Percentiles rank a stretch among this genome's conserved stretches.
Evolutionary conservation across 2,113 vertebrate genomes (phyloP).

Genomic region (Chelonoidis abingdonii): DNA sequence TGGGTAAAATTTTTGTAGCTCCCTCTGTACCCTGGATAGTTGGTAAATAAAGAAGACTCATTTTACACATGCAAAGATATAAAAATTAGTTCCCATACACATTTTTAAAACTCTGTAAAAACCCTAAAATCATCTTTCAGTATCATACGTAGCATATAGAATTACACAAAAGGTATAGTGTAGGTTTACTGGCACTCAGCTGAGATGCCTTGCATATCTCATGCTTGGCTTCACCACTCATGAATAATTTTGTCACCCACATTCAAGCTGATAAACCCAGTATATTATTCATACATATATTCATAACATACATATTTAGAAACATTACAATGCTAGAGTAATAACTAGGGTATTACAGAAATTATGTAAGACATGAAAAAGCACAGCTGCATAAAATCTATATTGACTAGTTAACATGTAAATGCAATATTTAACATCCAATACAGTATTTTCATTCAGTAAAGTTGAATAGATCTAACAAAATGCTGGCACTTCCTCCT

Average conservation of each 20-base stretch:
- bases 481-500: background rate
- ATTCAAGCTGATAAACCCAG: background rate
- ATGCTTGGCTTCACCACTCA: background rate
- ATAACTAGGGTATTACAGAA: background rate
- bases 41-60: background rate
- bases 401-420: background rate
- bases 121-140: background rate
- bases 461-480: background rate
- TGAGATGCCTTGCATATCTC: background rate
- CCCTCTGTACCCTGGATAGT: accelerated
- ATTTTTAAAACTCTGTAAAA: background rate
- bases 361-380: background rate
- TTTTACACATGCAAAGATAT: background rate
- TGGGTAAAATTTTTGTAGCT: background rate
- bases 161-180: background rate
- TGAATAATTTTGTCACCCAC: background rate
- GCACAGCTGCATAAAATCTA: background rate
- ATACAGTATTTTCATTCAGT: background rate
- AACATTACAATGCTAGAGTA: background rate
- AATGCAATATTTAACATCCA: background rate
- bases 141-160: background rate
- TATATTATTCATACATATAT: background rate
- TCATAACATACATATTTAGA: background rate
- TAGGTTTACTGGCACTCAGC: background rate
- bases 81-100: background rate